Base-by-base conservation (phyloP, 2,888 invertebrate species). In the Eupithecia inturbata region DNA sequence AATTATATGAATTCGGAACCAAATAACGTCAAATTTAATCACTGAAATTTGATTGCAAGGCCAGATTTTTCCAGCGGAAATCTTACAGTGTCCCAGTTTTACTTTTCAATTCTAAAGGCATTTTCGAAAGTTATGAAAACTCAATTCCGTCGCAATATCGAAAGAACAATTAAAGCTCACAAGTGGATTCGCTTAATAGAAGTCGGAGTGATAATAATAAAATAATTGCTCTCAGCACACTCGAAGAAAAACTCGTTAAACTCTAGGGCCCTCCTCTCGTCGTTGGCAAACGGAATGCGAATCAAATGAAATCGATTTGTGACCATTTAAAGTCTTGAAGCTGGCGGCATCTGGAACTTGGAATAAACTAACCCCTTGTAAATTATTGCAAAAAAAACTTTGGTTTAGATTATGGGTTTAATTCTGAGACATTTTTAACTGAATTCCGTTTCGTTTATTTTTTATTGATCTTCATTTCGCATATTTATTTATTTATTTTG, bases 241-340 rank as follows among this genome's bases (percentile, higher is more conserved):
- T 91, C 83, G 84, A 83, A 88, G 86, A 83, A 86, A 86, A 89
- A 89, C 90, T 92, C 91, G 89, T 92, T 92, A 92, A 90, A 90
- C 85, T 90, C 87, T 88, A 91, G 91, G 85, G 88, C 91, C 83
- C 90, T 90, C 81, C 74, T 62, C 70, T 90, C 62, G 31, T 74
- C 78, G 81, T 77, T 78, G 82, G 85, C 82, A 82, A 72, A 80
- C 82, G 76, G 74, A 75, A 72, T 75, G 70, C 64, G 72, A 76
- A 72, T 79, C 77, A 77, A 80, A 78, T 80, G 70, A 71, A 79
- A 79, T 78, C 78, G 77, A 80, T 79, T 79, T 73, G 71, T 74
- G 71, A 64, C 70, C 72, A 72, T 72, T 75, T 75, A 39, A 31
- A 62, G 31, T 19, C 62, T 62, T 19, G 62, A 62, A 62, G 31